Conservation (phyloP, 2,113 vertebrate genomes). For the Mastomys natalensis region DNA sequence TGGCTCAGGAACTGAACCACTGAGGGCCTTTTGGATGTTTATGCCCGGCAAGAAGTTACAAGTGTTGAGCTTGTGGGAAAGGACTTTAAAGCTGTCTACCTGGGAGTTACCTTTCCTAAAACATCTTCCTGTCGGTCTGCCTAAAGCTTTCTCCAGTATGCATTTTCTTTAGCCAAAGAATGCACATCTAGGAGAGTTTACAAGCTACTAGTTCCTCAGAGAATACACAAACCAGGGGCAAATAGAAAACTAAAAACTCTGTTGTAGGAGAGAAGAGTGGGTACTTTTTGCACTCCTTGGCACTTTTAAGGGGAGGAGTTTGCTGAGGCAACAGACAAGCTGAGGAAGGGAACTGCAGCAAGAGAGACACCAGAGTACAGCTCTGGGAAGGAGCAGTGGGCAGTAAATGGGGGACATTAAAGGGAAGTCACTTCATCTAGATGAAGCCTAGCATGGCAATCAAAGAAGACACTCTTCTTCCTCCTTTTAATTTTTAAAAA, state of each 20-base stretch:
- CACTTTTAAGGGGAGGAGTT: not conserved
- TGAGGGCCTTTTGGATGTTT: not conserved
- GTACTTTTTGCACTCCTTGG: not conserved
- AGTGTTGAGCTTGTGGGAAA: not conserved
- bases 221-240: not conserved
- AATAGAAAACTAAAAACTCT: not conserved
- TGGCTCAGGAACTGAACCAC: not conserved
- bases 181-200: not conserved
- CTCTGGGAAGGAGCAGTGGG: not conserved
- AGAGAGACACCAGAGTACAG: not conserved
- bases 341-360: not conserved
- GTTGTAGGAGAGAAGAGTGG: not conserved
- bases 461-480: not conserved
- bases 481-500: not conserved
- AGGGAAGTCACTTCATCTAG: not conserved
- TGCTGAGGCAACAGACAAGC: not conserved
- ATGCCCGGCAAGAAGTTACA: not conserved
- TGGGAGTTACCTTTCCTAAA: not conserved
- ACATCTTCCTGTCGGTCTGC: not conserved
- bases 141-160: not conserved
- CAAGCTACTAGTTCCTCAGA: not conserved
- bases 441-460: not conserved
- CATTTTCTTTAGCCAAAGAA: constrained; percentile 17
- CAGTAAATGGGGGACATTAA: too few relatives aligned
- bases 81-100: not conserved